Conservation (phyloP, 2,113 vertebrate species). For the Aix galericulata region DNA sequence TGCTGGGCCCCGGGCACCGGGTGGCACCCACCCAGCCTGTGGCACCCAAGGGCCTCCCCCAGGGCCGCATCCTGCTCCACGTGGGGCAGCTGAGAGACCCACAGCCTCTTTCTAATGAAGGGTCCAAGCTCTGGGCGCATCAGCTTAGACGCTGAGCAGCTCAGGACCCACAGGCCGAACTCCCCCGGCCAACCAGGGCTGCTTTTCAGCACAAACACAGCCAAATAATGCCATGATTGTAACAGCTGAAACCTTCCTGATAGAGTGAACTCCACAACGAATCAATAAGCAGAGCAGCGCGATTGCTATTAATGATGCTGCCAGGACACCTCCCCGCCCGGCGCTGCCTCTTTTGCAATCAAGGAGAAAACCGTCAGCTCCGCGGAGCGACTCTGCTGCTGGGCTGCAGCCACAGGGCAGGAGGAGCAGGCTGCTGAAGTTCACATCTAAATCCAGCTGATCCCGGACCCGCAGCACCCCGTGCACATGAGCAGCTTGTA, state of each 20-base stretch:
- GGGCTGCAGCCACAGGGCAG: not conserved
- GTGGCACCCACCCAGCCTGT: not conserved
- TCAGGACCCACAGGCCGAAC: no score
- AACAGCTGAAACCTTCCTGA: not conserved
- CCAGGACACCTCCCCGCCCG: not conserved
- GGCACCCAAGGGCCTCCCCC: not conserved
- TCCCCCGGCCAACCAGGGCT: fast-evolving
- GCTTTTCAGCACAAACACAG: not conserved
- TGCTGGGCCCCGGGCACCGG: fast-evolving
- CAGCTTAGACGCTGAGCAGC: not conserved
- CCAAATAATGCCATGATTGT: fast-evolving
- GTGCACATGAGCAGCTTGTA: not conserved
- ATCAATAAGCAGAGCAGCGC: not conserved
- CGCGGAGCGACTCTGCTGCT: not conserved
- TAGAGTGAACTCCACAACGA: not conserved
- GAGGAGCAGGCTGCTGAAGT: not conserved
- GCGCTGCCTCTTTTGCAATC: not conserved
- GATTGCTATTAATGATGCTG: not conserved
- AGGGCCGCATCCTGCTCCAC: not conserved
- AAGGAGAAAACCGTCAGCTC: not conserved
- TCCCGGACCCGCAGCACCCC: not conserved
- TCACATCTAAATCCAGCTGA: not conserved
- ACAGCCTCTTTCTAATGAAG: not conserved
- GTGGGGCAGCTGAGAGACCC: no score
- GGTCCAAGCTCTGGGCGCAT: not conserved